Evolutionary conservation across 1,140 invertebrate species (phyloP).

Genomic region (Hypothenemus hampei): DNA sequence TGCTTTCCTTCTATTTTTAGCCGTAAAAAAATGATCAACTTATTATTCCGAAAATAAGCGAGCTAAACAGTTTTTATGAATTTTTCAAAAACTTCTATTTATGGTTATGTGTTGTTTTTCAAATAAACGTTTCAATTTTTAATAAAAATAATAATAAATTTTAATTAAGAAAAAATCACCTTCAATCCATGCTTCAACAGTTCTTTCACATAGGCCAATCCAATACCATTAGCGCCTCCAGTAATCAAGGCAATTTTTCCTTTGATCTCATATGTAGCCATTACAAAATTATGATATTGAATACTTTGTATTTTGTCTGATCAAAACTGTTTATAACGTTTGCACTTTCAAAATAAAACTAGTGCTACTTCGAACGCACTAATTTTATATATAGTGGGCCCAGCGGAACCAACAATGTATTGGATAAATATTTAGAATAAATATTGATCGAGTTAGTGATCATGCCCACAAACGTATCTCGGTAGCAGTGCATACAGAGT

Average conservation of each 20-base stretch:
- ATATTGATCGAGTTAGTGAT: not conserved
- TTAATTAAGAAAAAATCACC: conserved; percentile 48
- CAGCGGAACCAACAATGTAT: too few relatives aligned
- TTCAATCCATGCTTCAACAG: conserved; percentile 65
- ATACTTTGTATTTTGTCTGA: not conserved
- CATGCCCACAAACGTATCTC: too few relatives aligned
- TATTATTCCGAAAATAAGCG: too few relatives aligned
- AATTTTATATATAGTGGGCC: not conserved
- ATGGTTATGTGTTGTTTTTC: too few relatives aligned
- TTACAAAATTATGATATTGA: not conserved
- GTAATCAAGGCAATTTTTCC: conserved; percentile 69
- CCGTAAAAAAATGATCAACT: too few relatives aligned
- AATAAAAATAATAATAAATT: not conserved
- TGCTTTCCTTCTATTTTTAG: too few relatives aligned
- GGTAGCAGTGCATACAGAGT: too few relatives aligned
- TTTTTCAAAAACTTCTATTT: too few relatives aligned
- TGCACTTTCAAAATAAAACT: not conserved
- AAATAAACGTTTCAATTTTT: too few relatives aligned
- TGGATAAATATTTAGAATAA: not conserved
- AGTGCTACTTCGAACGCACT: not conserved
- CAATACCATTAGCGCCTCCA: conserved; percentile 67
- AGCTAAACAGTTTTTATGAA: too few relatives aligned
- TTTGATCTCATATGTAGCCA: conserved; percentile 45
- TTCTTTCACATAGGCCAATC: conserved; percentile 61
- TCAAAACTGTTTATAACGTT: not conserved